phyloP scores from a whole-genome alignment of 2,797 vertebrate genomes.

The Cichlasoma orientale region DNA sequence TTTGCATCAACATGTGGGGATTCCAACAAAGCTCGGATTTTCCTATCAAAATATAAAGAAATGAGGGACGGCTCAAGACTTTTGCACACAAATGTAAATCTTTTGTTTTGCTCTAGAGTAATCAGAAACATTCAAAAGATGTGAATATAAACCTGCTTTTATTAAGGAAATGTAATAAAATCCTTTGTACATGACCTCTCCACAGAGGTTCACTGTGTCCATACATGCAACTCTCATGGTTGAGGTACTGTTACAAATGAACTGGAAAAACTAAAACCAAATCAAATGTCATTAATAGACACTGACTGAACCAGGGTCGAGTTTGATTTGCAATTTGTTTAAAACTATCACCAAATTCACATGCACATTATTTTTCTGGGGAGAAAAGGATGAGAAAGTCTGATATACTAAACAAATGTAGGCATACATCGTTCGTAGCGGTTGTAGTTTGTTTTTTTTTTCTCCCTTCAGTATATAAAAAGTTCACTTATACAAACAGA shows the following conservation, averaged over 20 bases:
- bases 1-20: not conserved
- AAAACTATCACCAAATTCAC: constrained; percentile 87
- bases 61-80: too few relatives aligned
- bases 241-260: constrained; percentile 88
- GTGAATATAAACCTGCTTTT: constrained; percentile 90
- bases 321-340: constrained; percentile 84
- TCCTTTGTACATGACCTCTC: constrained; percentile 91
- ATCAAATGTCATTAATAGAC: constrained; percentile 70
- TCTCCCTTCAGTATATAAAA: constrained; percentile 62
- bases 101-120: not conserved
- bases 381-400: constrained; percentile 76
- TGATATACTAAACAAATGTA: constrained; percentile 83
- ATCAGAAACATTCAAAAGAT: not conserved
- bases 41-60: too few relatives aligned
- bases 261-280: constrained; percentile 63
- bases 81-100: too few relatives aligned
- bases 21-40: not conserved
- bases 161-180: constrained; percentile 99
- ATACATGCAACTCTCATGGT: constrained; percentile 91
- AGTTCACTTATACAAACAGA: constrained; percentile 72
- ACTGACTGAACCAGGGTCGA: constrained; percentile 78
- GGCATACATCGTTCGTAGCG: constrained; percentile 83
- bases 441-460: constrained; percentile 74
- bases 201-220: constrained; percentile 86
- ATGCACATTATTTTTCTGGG: constrained; percentile 87